phyloP scores from a whole-genome alignment of 1,140 invertebrate genomes.

The Carposina sasakii region DNA sequence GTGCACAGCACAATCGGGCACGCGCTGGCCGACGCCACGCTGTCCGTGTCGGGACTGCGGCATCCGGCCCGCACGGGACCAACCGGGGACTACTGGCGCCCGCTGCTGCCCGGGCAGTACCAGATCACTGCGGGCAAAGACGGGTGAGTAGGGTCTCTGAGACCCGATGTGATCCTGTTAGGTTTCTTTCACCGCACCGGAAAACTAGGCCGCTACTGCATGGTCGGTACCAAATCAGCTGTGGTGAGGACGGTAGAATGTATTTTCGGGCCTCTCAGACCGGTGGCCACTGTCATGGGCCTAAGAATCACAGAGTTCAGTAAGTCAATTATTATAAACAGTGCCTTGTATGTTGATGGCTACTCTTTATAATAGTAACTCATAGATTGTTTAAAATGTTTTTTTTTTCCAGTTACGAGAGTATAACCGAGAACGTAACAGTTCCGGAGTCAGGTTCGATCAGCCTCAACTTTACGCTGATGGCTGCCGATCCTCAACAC shows the following conservation, averaged over 20 bases:
- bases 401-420: constrained; percentile 75
- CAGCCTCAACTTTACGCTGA: constrained; percentile 85
- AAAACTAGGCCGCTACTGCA: too few species aligned
- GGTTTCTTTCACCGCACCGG: too few species aligned
- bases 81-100: constrained; percentile 94
- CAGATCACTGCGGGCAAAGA: constrained; percentile 82
- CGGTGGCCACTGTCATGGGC: too few species aligned
- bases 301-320: too few species aligned
- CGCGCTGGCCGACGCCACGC: constrained; percentile 81
- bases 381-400: constrained; percentile 12
- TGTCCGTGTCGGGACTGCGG: constrained; percentile 81
- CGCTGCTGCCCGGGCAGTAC: constrained; percentile 91
- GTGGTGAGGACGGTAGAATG: too few species aligned
- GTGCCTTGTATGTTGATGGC: too few species aligned
- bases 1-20: constrained; percentile 84
- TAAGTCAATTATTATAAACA: too few species aligned
- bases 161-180: too few species aligned
- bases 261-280: too few species aligned
- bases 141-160: too few species aligned
- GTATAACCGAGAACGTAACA: constrained; percentile 74
- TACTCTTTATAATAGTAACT: too few species aligned
- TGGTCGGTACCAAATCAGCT: too few species aligned
- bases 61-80: constrained; percentile 80
- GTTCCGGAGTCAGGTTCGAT: constrained; percentile 77
- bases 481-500: constrained; percentile 80